Conservation (phyloP, 2,888 invertebrate species). For the Diplolepis rosae region DNA sequence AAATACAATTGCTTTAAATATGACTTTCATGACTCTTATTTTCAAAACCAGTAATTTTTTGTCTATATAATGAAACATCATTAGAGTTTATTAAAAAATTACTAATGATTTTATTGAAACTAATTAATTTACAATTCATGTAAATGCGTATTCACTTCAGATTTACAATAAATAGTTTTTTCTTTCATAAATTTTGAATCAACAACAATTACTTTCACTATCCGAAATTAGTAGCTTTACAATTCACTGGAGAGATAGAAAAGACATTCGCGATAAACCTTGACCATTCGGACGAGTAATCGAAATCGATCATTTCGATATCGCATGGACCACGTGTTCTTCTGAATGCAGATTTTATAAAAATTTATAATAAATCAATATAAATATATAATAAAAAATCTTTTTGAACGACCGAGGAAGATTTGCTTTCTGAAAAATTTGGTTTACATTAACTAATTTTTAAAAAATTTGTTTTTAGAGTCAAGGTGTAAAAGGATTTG, state of each 20-base stretch:
- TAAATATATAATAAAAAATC: neutral
- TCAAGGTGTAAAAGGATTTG: neutral
- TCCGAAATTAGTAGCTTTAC: neutral
- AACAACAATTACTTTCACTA: neutral
- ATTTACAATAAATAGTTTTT: neutral
- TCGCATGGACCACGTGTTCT: neutral
- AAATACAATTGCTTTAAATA: no score
- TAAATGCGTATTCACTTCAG: neutral
- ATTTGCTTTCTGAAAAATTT: neutral
- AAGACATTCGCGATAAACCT: neutral
- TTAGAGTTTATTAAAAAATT: neutral
- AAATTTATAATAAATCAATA: neutral
- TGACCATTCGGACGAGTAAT: neutral
- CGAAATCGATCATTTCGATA: neutral
- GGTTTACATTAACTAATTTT: conserved; percentile 11
- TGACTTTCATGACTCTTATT: no score
- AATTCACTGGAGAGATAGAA: neutral
- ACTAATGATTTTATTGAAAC: no score
- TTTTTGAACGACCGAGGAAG: neutral
- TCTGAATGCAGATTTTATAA: neutral
- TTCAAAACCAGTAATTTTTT: no score
- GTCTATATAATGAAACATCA: no score
- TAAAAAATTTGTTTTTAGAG: neutral
- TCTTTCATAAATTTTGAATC: neutral
- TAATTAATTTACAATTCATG: no score